These are phyloP conservation scores for Periphyllus acericola DNA, from an alignment of 2,888 invertebrate species.

Conservation along the genomic window DNA sequence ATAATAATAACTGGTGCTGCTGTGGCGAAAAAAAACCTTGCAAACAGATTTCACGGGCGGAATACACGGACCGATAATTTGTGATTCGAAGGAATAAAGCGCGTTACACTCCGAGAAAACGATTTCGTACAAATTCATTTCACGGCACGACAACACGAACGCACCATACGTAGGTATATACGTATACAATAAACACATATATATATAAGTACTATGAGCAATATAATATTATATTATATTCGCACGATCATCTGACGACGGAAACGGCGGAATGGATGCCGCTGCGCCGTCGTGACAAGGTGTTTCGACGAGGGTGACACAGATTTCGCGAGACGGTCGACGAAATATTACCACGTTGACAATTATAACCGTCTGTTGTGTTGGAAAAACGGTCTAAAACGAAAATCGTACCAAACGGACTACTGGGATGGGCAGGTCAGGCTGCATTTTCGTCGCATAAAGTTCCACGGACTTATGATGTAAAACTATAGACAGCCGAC, in stretches of 20 bases:
- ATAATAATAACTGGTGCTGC: too few relatives aligned
- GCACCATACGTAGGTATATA: neutral
- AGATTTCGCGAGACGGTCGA: neutral
- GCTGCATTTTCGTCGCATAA: too few relatives aligned
- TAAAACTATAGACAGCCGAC: too few relatives aligned
- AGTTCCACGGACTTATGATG: too few relatives aligned
- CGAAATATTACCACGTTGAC: too few relatives aligned
- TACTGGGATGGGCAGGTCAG: too few relatives aligned
- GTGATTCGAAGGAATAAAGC: constrained; percentile 26
- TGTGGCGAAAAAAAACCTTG: neutral
- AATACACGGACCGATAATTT: constrained; percentile 32
- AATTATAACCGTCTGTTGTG: too few relatives aligned
- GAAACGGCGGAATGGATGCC: neutral
- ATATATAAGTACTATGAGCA: neutral
- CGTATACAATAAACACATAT: neutral
- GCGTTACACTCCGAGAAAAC: neutral
- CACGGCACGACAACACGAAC: neutral
- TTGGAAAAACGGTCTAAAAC: too few relatives aligned
- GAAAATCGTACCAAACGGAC: too few relatives aligned
- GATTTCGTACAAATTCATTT: neutral
- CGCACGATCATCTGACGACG: neutral
- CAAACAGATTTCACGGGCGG: constrained; percentile 30
- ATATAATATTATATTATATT: neutral
- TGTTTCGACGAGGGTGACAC: neutral
- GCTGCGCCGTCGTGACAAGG: neutral